Conservation (phyloP, 1,140 invertebrate species). For the Pseudomyrmex flavicornis region DNA sequence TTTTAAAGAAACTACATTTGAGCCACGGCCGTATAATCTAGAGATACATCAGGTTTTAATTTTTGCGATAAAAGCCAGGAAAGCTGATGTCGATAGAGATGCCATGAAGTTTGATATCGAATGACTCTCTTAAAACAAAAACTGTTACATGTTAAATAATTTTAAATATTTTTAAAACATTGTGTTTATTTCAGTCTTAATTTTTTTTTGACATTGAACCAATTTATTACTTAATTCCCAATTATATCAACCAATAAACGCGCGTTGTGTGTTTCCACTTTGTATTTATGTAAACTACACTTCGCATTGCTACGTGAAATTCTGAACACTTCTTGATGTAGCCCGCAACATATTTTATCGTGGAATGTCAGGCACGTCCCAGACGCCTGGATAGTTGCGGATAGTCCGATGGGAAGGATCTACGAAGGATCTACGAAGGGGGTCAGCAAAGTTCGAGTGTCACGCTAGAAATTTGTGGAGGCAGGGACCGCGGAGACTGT, state of each 20-base stretch:
- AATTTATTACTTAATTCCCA: not conserved
- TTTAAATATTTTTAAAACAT: too few species aligned
- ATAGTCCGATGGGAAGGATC: conserved; percentile 44
- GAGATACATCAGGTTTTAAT: not conserved
- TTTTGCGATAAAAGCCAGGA: not conserved
- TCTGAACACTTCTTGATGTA: conserved; percentile 21
- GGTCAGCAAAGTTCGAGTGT: conserved; percentile 44
- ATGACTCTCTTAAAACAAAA: conserved; percentile 8
- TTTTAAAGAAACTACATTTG: not conserved
- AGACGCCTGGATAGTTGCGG: conserved; percentile 39
- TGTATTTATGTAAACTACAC: not conserved
- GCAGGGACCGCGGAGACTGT: not conserved
- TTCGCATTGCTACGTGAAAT: not conserved
- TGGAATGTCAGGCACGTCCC: conserved; percentile 47
- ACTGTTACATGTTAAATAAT: not conserved
- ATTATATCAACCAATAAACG: not conserved
- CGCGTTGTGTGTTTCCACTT: not conserved
- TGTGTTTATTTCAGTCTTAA: not conserved
- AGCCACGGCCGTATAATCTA: not conserved
- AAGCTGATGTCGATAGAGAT: not conserved
- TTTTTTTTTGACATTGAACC: not conserved
- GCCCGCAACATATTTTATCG: conserved; percentile 42
- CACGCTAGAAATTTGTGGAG: conserved; percentile 47
- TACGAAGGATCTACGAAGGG: conserved; percentile 33
- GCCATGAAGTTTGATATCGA: conserved; percentile 7